Conservation (phyloP, 2,113 vertebrate species). For the Hoplias malabaricus region DNA sequence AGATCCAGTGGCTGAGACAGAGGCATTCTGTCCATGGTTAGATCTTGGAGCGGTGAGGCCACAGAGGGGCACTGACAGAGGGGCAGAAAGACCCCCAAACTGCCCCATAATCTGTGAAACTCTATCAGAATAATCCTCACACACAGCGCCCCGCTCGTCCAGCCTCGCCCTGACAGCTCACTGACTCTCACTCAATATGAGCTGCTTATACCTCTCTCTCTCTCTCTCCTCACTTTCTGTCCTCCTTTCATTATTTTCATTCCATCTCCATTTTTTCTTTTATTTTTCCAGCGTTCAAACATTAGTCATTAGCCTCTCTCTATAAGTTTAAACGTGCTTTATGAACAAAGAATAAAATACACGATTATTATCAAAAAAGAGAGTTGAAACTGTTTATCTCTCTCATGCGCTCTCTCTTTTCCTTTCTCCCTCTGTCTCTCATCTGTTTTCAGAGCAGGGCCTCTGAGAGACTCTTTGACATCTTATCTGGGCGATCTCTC, state of each 20-base stretch:
- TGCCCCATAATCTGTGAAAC: slow-evolving; percentile 74
- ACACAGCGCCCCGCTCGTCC: slow-evolving; percentile 60
- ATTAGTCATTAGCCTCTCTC: too few relatives aligned
- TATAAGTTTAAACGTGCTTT: too few relatives aligned
- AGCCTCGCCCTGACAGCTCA: slow-evolving; percentile 54
- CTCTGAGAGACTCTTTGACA: slow-evolving; percentile 23
- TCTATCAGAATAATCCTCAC: slow-evolving; percentile 76
- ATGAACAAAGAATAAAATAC: too few relatives aligned
- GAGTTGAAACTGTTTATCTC: too few relatives aligned
- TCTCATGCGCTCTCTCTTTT: too few relatives aligned
- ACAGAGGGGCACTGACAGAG: slow-evolving; percentile 48
- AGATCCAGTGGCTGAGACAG: slow-evolving; percentile 18
- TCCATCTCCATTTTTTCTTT: too few relatives aligned
- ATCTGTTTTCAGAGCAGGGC: not conserved
- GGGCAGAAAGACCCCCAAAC: slow-evolving; percentile 55
- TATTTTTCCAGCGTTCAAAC: too few relatives aligned
- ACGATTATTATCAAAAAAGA: too few relatives aligned
- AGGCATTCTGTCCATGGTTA: slow-evolving; percentile 29
- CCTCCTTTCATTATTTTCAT: too few relatives aligned
- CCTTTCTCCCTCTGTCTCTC: too few relatives aligned
- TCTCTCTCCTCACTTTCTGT: not conserved
- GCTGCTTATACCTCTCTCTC: slow-evolving; percentile 50
- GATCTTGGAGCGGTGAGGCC: slow-evolving; percentile 14
- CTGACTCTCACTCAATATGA: slow-evolving; percentile 64
- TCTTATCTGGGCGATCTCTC: slow-evolving; percentile 46